A percentile compares a stretch with the other conserved stretches of the same genome.
These are phyloP conservation scores for Acleris laterana DNA, from an alignment of 2,888 invertebrate species.

Conservation along the genomic window DNA sequence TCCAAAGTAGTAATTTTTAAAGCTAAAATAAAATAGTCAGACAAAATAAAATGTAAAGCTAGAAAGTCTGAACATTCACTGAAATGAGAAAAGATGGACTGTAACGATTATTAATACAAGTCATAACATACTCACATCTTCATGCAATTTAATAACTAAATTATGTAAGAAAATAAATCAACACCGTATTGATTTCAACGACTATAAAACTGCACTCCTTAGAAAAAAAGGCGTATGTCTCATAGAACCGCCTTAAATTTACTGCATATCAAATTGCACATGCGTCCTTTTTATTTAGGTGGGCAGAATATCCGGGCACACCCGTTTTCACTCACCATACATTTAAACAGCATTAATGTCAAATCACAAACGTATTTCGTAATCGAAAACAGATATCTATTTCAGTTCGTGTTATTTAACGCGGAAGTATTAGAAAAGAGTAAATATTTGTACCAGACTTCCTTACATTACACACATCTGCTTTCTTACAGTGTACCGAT, in stretches of 20 bases:
- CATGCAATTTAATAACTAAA: neutral
- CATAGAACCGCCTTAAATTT: no score
- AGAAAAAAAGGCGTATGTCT: no score
- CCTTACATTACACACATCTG: conserved; percentile 40
- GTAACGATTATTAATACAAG: neutral
- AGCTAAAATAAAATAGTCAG: no score
- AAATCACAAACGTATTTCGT: conserved; percentile 35
- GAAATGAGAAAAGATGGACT: neutral
- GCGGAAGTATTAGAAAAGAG: conserved; percentile 67
- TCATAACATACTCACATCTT: neutral
- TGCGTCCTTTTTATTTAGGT: no score
- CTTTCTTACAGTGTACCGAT: conserved; percentile 18
- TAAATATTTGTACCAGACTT: conserved; percentile 70
- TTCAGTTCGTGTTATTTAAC: conserved; percentile 52
- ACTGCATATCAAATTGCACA: no score
- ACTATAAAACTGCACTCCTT: no score
- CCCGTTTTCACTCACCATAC: conserved; percentile 10
- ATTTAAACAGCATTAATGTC: conserved; percentile 22
- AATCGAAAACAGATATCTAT: conserved; percentile 52
- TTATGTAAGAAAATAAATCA: conserved; percentile 19
- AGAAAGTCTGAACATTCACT: no score
- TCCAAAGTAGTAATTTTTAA: no score
- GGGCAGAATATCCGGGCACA: conserved; percentile 8
- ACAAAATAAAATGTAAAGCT: no score
- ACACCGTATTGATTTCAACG: conserved; percentile 16